These are phyloP conservation scores for Artibeus jamaicensis DNA, from an alignment of 2,797 vertebrate genomes.

Conservation along the genomic window DNA sequence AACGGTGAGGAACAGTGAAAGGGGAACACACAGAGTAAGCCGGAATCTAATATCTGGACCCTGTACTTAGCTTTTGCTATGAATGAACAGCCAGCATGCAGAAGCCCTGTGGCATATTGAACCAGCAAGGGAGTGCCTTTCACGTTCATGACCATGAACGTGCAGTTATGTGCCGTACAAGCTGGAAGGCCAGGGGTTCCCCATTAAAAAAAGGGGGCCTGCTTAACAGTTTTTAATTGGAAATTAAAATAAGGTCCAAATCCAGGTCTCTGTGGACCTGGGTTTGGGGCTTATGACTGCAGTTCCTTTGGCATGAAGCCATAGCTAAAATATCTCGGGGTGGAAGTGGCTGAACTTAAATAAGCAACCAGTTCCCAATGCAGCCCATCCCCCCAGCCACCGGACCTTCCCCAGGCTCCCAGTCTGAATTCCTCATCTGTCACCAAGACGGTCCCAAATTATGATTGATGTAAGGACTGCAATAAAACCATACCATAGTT, in stretches of 20 bases:
- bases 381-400: background rate
- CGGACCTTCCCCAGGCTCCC: background rate
- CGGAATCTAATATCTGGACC: background rate
- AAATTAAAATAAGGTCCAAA: too few species aligned
- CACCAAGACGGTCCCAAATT: conserved; percentile 54
- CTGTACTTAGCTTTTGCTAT: background rate
- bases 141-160: background rate
- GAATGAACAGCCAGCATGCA: background rate
- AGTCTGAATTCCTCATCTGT: conserved; percentile 66
- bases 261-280: background rate
- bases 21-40: background rate
- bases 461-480: conserved; percentile 63
- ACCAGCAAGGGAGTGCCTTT: background rate
- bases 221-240: background rate
- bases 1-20: background rate
- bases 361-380: background rate
- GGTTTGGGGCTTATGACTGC: background rate
- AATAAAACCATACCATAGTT: conserved; percentile 57
- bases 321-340: background rate
- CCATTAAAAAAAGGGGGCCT: background rate
- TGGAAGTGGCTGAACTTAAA: background rate
- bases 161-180: background rate
- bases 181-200: too few species aligned
- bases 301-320: background rate
- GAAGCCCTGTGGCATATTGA: background rate